Base-by-base conservation (phyloP, 2,797 vertebrate genomes). In the Selene dorsalis region DNA sequence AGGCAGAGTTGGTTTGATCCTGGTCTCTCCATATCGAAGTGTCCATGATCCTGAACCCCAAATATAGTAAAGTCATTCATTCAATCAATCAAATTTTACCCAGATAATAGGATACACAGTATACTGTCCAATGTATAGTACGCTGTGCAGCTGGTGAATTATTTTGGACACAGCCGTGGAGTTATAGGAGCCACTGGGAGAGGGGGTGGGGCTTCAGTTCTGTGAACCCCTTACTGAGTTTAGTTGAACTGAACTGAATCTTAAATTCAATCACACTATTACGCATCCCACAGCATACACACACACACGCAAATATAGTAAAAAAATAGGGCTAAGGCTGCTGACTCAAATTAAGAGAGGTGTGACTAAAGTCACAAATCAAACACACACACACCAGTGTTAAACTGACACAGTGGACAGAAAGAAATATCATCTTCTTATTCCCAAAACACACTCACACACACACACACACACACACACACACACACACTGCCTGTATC, bases 351-450 rank as follows among this genome's bases (percentile, higher is more conserved):
- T 88, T 77, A 66, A 64, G 45, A 66, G 58, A 89, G 75, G 81
- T 84, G 82, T 80, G 79, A 88, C 69, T 43, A n/a, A 79, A 78
- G 78, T 63, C 77, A 55, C 83, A 85, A 88, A 88, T 92, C 87
- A 87, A n/a, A n/a, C 53, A 74, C 65, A 74, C 62, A 73, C 50
- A 13, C 53, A 20, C 17, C 50, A 30, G 41, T 16, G 18, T 83
- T 69, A 76, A 80, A 75, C 55, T 77, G 80, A 84, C 78, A 84
- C 10, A 47, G 39, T 48, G 48, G 87, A 89, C 80, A 78, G 69
- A 59, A 80, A 75, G 80, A 89, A 72, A 80, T 81, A 90, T 85
- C 61, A 77, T 80, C 66, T 48, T 56, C 58, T 24, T 7, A 4
- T 45, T 28, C 73, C 32, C 55, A 67, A 73, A 4, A 20, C 70